Conservation (phyloP, 2,113 vertebrate genomes). For the Rostratula benghalensis region DNA sequence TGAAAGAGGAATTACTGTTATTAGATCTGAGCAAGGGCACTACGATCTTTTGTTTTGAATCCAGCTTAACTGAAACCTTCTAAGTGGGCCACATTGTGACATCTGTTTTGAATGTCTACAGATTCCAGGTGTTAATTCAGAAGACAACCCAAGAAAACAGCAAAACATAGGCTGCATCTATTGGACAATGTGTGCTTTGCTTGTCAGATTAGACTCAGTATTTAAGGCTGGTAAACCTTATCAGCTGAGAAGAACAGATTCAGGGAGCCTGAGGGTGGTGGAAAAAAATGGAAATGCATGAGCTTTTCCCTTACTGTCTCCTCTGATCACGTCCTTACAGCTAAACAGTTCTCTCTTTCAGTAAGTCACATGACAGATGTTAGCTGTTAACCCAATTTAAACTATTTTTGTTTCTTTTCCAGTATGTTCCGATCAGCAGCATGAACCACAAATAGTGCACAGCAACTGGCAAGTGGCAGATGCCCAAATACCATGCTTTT, state of each 20-base stretch:
- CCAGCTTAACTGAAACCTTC: conserved; percentile 11
- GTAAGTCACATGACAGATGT: conserved; percentile 43
- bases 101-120: conserved; percentile 14
- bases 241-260: not conserved
- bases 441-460: conserved; percentile 30
- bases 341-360: conserved; percentile 21
- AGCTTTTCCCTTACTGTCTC: not conserved
- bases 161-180: not conserved
- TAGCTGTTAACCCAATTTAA: conserved; percentile 46
- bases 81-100: not conserved
- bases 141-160: not conserved
- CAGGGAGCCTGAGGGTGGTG: not conserved
- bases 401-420: conserved; percentile 66
- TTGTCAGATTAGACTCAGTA: not conserved
- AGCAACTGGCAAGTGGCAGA: conserved; percentile 3
- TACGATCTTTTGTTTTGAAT: conserved; percentile 33
- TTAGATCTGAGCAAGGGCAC: conserved; percentile 24
- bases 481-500: not conserved
- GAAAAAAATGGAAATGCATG: not conserved
- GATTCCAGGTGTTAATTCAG: not conserved
- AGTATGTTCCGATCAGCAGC: conserved; percentile 5
- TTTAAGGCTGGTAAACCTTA: not conserved
- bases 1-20: conserved; percentile 19
- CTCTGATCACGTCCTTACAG: not conserved
- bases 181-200: not conserved